Evolutionary conservation across 2,797 vertebrate species (phyloP).

Genomic region (Thripadectes ignobilis): DNA sequence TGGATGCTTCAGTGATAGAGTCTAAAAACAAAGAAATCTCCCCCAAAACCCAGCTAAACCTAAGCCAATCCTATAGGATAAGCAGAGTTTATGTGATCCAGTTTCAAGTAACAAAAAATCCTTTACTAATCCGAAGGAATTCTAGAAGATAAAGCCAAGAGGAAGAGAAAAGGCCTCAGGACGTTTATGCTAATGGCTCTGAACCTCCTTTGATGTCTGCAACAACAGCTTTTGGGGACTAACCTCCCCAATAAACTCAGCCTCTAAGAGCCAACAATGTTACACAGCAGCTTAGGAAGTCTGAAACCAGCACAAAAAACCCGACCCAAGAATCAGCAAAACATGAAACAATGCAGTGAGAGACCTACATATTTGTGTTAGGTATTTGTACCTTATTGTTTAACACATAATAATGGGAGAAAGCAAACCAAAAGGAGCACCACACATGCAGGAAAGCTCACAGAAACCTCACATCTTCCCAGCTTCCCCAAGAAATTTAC

Average conservation of each 20-base stretch:
- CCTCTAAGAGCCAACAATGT: neutral
- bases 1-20: neutral
- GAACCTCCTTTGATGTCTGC: conserved; percentile 39
- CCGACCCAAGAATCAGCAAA: neutral
- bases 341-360: neutral
- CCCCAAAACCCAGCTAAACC: neutral
- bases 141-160: conserved; percentile 32
- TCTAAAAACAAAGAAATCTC: neutral
- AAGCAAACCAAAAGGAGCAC: neutral
- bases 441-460: neutral
- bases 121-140: conserved; percentile 39
- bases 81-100: neutral
- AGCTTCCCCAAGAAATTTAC: neutral
- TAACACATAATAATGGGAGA: neutral
- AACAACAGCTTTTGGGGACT: neutral
- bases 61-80: conserved; percentile 3
- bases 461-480: neutral
- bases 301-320: neutral
- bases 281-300: neutral
- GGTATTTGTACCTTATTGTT: neutral
- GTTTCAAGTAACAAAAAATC: conserved; percentile 8
- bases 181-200: conserved; percentile 6
- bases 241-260: neutral
- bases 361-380: neutral
- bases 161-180: conserved; percentile 1